These are phyloP conservation scores for Ornithoptera priamus DNA, from an alignment of 2,888 invertebrate genomes.

Conservation along the genomic window DNA sequence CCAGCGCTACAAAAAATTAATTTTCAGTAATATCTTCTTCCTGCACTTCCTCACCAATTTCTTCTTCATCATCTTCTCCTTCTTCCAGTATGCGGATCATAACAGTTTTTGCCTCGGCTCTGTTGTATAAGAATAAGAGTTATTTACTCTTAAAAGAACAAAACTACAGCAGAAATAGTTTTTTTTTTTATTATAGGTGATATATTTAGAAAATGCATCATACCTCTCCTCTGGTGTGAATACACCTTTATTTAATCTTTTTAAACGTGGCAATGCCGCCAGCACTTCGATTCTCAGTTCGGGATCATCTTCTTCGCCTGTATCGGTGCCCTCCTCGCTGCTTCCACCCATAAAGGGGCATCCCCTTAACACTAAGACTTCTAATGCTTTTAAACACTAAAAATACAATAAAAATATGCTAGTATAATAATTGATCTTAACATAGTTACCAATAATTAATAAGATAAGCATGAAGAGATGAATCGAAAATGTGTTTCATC, in stretches of 20 bases:
- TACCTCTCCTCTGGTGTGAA: constrained; percentile 76
- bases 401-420: not conserved
- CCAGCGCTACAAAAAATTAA: constrained; percentile 2
- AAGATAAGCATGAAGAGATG: too few species aligned
- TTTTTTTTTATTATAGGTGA: too few species aligned
- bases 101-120: constrained; percentile 61
- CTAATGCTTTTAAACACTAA: constrained; percentile 66
- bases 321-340: constrained; percentile 56
- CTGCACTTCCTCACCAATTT: constrained; percentile 48
- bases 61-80: constrained; percentile 61
- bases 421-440: not conserved
- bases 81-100: constrained; percentile 66
- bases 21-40: constrained; percentile 37
- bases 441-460: not conserved
- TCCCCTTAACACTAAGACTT: constrained; percentile 74
- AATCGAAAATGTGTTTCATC: too few species aligned
- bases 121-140: constrained; percentile 32
- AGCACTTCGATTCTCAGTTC: constrained; percentile 70
- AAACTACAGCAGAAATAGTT: too few species aligned
- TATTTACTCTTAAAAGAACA: too few species aligned
- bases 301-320: constrained; percentile 57
- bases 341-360: constrained; percentile 79
- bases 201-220: too few species aligned
- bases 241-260: constrained; percentile 76
- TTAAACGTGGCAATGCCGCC: constrained; percentile 75